Evolutionary conservation across 2,888 invertebrate genomes (phyloP).

Genomic region (Tetragonula carbonaria): DNA sequence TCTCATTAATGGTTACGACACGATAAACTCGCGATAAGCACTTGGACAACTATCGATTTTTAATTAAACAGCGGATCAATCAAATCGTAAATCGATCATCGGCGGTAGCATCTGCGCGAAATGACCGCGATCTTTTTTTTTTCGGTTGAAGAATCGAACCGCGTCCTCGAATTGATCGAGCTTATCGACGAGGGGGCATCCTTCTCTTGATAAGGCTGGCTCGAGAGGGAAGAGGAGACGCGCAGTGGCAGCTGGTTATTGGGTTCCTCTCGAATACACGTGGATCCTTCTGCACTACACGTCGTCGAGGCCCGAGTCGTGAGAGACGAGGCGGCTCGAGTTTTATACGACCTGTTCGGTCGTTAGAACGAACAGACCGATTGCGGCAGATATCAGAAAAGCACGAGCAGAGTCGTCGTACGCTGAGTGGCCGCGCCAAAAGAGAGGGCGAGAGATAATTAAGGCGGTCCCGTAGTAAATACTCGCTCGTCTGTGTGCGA

Average conservation of each 20-base stretch:
- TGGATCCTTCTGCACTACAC: constrained; percentile 31
- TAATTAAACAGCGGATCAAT: constrained; percentile 25
- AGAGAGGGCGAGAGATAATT: constrained; percentile 81
- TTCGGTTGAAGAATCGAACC: constrained; percentile 35
- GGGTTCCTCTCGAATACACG: constrained; percentile 31
- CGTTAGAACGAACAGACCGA: constrained; percentile 66
- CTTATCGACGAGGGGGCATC: constrained; percentile 36
- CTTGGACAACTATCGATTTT: constrained; percentile 20
- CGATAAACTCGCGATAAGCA: constrained; percentile 9
- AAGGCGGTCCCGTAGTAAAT: constrained; percentile 80
- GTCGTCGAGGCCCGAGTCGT: background rate
- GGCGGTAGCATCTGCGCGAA: constrained; percentile 34
- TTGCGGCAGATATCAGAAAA: constrained; percentile 72
- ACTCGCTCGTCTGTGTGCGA: constrained; percentile 53
- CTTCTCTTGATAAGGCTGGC: constrained; percentile 40
- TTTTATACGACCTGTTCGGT: constrained; percentile 56
- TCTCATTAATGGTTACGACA: background rate
- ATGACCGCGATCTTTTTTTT: constrained; percentile 27
- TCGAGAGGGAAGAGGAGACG: background rate
- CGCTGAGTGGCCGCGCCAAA: constrained; percentile 59
- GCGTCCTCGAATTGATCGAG: constrained; percentile 21
- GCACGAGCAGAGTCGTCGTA: constrained; percentile 45
- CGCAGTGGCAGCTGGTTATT: constrained; percentile 48
- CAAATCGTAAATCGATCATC: background rate
- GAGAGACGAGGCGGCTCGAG: constrained; percentile 19